These are phyloP conservation scores for Beroe ovata DNA, from an alignment of 37 sponge, comb jelly and placozoan genomes.

Conservation along the genomic window DNA sequence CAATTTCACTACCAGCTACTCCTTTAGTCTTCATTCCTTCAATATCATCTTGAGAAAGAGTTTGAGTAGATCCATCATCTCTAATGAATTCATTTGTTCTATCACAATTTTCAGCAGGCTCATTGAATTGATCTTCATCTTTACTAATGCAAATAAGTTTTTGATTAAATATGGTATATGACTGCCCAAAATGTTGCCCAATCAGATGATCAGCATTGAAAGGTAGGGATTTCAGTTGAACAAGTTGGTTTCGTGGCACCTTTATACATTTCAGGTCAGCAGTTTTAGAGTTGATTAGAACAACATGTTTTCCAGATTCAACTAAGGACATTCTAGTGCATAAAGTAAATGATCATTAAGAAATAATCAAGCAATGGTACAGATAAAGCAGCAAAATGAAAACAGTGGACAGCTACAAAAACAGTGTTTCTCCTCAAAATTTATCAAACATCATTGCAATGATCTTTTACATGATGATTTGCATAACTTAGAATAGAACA, in stretches of 20 bases:
- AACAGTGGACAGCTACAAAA: too few species aligned
- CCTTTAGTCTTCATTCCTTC: constrained; percentile 38
- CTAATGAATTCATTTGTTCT: constrained; percentile 36
- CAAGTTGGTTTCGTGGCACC: background rate
- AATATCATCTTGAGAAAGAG: constrained; percentile 32
- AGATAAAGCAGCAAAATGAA: too few species aligned
- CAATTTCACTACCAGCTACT: constrained; percentile 16
- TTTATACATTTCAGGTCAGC: constrained; percentile 9
- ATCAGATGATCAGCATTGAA: background rate
- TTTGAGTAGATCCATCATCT: constrained; percentile 7
- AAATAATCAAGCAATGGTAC: too few species aligned
- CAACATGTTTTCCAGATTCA: background rate
- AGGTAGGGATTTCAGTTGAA: background rate
- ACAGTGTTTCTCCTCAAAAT: too few species aligned
- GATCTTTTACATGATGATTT: too few species aligned
- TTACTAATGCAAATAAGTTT: background rate
- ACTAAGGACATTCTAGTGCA: constrained; percentile 25
- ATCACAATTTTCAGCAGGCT: background rate
- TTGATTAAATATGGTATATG: background rate
- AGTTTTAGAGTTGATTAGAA: constrained; percentile 22
- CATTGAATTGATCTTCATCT: background rate
- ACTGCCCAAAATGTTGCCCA: constrained; percentile 25
- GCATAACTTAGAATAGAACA: too few species aligned
- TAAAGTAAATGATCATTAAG: too few species aligned
- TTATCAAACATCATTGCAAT: too few species aligned